Evolutionary conservation across 30 jellyfish, hydroid and myxozoan species (phyloP), one percentile per base, ranked within the genome.

Genomic region (Aurelia sp.): DNA sequence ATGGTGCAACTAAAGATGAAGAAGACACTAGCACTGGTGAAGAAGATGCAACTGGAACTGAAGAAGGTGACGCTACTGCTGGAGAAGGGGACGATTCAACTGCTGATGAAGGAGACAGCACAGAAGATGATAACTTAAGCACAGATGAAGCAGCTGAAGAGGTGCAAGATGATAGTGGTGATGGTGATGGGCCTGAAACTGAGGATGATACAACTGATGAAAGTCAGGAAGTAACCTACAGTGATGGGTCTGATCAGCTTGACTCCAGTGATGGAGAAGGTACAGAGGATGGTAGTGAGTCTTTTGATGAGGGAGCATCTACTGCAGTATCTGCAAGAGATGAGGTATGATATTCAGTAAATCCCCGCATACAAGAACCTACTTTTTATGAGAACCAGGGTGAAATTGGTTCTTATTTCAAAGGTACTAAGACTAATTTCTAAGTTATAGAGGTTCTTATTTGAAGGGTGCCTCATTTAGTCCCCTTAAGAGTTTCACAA

Each of bases 171-270:
- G 82, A 55, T 22, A 82, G 18, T 22, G 82, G 23, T 16, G 90
- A 37, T 20, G 61, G 58, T 35, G 76, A 66, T 64, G 82, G 18
- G 19, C 4, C 72, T 27, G 62, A 12, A 0, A 15, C 75, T 5
- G 86, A 58, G 18, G 86, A 74, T 21, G 83, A 71, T 35, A 31
- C 58, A 3, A 55, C 60, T 55, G 85, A 33, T 8, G 81, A 50
- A 16, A 52, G 47, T 21, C 66, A 66, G 17, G 83, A 50, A 27
- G 55, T 44, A 7, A 44, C 55, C 55, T 44, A 44, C 55, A 44
- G 55, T 44, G 55, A 44, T 44, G 55, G 55, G 13, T 44, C 55
- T 44, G 55, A 44, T 44, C 55, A 44, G 55, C 55, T 44, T 27
- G 67, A 16, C 66, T 21, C 74, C 35, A 37, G 27, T 51, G 73